phyloP scores from a whole-genome alignment of 1,140 invertebrate genomes.

The Drosophila murphyi region DNA sequence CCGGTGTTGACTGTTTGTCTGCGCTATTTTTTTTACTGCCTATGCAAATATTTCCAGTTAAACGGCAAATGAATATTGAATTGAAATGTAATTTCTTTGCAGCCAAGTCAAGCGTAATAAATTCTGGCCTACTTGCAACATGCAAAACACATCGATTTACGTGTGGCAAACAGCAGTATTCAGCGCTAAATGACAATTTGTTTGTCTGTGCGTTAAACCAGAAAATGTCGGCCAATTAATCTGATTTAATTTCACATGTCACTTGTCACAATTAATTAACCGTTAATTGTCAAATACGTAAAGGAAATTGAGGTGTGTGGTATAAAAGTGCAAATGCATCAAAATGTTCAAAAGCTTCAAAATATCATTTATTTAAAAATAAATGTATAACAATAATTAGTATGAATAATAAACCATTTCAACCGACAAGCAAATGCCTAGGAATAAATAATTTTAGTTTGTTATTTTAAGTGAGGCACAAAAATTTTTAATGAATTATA shows the following conservation, averaged over 20 bases:
- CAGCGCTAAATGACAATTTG: neutral
- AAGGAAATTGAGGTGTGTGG: neutral
- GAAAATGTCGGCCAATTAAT: constrained; percentile 31
- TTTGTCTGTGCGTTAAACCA: constrained; percentile 2
- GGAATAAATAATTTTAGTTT: no score
- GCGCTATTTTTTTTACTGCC: neutral
- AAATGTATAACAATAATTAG: no score
- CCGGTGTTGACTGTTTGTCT: constrained; percentile 19
- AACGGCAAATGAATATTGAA: constrained; percentile 24
- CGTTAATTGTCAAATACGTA: neutral
- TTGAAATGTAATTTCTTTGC: constrained; percentile 11
- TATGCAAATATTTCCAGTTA: constrained; percentile 27
- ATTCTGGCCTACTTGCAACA: constrained; percentile 13
- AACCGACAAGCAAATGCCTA: no score
- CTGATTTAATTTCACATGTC: constrained; percentile 33
- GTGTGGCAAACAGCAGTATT: neutral
- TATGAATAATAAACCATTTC: no score
- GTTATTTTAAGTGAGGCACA: no score
- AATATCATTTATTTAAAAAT: no score
- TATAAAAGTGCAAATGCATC: no score
- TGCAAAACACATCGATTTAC: constrained; percentile 3
- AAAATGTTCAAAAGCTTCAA: no score
- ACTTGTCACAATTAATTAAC: constrained; percentile 26
- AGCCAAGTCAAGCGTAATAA: neutral
- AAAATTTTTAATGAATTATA: no score